Evolutionary conservation across 2,888 invertebrate species (phyloP).

Genomic region (Lydus trimaculatus): DNA sequence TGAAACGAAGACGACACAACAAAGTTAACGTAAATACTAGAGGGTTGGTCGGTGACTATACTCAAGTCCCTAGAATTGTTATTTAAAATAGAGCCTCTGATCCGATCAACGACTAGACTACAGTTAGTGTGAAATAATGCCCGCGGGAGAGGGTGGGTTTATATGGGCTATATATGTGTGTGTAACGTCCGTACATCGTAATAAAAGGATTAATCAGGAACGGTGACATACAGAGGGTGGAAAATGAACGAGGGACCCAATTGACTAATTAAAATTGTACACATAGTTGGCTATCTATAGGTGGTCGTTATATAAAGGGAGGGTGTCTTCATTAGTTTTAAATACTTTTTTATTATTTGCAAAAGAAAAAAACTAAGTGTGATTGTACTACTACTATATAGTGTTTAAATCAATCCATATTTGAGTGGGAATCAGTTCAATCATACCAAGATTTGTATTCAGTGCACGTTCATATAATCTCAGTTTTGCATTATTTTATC

Average conservation of each 20-base stretch:
- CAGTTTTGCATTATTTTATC: conserved; percentile 61
- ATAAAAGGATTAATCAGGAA: conserved; percentile 52
- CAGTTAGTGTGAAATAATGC: conserved; percentile 60
- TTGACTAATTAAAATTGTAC: conserved; percentile 9
- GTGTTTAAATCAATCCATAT: conserved; percentile 4
- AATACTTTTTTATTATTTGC: background rate
- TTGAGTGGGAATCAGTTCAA: conserved; percentile 37
- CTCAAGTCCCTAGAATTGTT: conserved; percentile 28
- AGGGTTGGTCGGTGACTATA: conserved; percentile 20
- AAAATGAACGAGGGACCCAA: background rate
- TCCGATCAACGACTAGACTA: conserved; percentile 52
- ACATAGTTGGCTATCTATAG: conserved; percentile 7
- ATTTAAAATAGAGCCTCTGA: conserved; percentile 41
- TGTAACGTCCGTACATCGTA: conserved; percentile 44
- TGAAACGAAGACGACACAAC: background rate
- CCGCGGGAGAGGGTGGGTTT: conserved; percentile 48
- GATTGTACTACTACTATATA: background rate
- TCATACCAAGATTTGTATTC: conserved; percentile 58
- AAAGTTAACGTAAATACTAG: conserved; percentile 23
- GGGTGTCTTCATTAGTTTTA: conserved; percentile 5
- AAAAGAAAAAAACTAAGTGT: background rate
- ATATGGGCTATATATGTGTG: conserved; percentile 41
- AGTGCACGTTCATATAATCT: conserved; percentile 61
- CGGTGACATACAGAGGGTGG: conserved; percentile 8
- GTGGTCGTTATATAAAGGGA: background rate